Conservation (phyloP, 2,888 invertebrate species). For the Parthenolecanium corni region DNA sequence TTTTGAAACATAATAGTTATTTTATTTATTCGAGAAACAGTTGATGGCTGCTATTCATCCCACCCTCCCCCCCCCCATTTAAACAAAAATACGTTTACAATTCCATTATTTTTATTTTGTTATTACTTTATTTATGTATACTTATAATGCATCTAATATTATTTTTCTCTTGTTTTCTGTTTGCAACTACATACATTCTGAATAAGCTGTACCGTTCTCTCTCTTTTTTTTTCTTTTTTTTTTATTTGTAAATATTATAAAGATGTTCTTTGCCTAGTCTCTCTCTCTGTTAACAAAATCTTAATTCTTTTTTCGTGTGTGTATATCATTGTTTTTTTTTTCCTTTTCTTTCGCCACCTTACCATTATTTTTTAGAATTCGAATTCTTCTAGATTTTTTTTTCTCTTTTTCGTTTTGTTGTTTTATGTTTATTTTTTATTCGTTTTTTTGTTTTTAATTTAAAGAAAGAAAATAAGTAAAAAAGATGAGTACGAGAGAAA, state of each 20-base stretch:
- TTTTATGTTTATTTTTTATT: constrained; percentile 4
- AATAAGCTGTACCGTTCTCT: background rate
- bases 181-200: background rate
- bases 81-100: constrained; percentile 8
- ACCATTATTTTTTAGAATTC: constrained; percentile 22
- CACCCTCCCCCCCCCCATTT: background rate
- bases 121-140: constrained; percentile 9
- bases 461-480: background rate
- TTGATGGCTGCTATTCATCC: background rate
- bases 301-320: constrained; percentile 10
- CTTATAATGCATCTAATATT: constrained; percentile 8
- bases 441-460: background rate
- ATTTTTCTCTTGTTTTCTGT: background rate
- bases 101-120: constrained; percentile 25
- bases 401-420: constrained; percentile 1
- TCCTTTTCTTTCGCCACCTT: constrained; percentile 3
- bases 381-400: background rate
- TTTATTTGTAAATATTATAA: constrained; percentile 24
- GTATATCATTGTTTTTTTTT: constrained; percentile 15
- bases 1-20: background rate
- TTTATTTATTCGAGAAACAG: background rate
- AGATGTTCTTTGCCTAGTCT: constrained; percentile 25
- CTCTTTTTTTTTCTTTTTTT: no score
- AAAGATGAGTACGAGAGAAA: background rate
- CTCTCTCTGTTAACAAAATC: constrained; percentile 12